phyloP scores from a whole-genome alignment of 2,113 vertebrate genomes.

The Hipposideros armiger region DNA sequence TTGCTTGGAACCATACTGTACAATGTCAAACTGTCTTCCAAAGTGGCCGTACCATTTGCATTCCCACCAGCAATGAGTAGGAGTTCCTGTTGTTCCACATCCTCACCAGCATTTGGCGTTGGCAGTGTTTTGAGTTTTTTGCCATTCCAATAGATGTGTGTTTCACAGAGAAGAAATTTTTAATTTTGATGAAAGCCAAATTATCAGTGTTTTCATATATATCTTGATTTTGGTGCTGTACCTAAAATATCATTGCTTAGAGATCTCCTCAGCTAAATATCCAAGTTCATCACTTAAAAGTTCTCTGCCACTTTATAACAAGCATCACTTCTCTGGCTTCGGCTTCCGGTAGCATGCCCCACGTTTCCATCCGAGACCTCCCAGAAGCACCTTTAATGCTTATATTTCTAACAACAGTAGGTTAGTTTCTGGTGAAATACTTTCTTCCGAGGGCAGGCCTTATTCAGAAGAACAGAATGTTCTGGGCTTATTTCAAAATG shows the following conservation, averaged over 20 bases:
- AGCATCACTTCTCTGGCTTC: background rate
- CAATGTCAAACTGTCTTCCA: background rate
- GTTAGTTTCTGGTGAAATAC: background rate
- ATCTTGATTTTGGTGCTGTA: background rate
- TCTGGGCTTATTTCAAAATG: background rate
- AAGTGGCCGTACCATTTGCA: background rate
- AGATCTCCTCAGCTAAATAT: background rate
- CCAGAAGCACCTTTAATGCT: background rate
- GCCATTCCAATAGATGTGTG: background rate
- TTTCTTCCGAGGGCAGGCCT: background rate
- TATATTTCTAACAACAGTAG: background rate
- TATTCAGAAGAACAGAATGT: background rate
- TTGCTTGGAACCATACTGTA: background rate
- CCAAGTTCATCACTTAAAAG: background rate
- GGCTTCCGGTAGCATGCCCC: background rate
- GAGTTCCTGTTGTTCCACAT: background rate
- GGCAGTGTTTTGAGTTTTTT: background rate
- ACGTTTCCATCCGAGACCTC: background rate
- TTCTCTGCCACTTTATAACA: background rate
- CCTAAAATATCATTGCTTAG: background rate
- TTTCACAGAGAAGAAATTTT: background rate
- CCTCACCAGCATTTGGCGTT: background rate
- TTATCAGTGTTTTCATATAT: background rate
- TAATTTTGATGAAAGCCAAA: background rate
- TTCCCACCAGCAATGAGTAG: background rate